phyloP scores from a whole-genome alignment of 2,888 invertebrate species.

The Plebejus melissa region DNA sequence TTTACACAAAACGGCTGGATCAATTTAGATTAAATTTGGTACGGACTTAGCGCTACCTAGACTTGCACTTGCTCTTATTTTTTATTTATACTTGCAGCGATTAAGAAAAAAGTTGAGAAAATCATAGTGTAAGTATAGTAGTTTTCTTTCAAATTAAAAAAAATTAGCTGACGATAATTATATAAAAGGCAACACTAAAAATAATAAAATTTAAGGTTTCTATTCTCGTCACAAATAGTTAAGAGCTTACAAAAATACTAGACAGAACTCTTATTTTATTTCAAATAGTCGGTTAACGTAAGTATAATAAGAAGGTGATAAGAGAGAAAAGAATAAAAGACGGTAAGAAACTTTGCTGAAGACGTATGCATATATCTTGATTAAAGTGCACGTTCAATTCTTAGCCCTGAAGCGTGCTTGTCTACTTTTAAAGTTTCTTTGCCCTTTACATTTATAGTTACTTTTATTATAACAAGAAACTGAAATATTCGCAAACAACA shows the following conservation, averaged over 20 bases:
- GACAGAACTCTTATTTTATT: not conserved
- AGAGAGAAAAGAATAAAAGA: not conserved
- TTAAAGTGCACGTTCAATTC: conserved; percentile 12
- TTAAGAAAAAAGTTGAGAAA: too few relatives aligned
- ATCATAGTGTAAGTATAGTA: too few relatives aligned
- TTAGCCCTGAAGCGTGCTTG: not conserved
- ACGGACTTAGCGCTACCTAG: too few relatives aligned
- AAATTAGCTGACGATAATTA: too few relatives aligned
- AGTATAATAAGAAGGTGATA: conserved; percentile 2
- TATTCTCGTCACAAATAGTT: not conserved
- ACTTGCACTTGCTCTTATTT: too few relatives aligned
- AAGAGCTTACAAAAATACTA: not conserved
- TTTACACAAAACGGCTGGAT: too few relatives aligned
- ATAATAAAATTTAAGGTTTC: not conserved
- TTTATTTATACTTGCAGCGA: too few relatives aligned
- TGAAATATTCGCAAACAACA: not conserved
- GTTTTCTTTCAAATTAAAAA: too few relatives aligned
- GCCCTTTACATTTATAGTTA: not conserved
- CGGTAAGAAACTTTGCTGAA: conserved; percentile 2
- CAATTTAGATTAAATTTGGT: too few relatives aligned
- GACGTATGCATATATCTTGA: conserved; percentile 16
- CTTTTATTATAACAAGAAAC: not conserved
- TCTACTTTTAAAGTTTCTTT: not conserved
- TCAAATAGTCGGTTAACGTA: not conserved
- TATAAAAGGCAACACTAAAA: not conserved